Conservation (phyloP, 2,113 vertebrate species). For the Crypturellus undulatus region DNA sequence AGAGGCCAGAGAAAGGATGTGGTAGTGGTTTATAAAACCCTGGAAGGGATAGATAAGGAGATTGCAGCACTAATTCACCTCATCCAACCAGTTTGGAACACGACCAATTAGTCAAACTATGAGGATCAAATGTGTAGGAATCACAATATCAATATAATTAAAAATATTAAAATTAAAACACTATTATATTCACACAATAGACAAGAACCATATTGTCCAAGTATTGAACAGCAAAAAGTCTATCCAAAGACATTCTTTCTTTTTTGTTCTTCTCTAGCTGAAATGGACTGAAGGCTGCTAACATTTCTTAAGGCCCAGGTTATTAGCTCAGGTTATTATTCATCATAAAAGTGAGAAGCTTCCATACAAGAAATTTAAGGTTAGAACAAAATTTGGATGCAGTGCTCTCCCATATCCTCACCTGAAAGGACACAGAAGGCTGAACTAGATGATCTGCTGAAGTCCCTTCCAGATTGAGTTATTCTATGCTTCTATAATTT, state of each 20-base stretch:
- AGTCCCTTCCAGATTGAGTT: background rate
- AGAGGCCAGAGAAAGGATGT: background rate
- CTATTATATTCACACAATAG: background rate
- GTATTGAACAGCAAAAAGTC: background rate
- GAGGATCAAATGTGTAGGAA: background rate
- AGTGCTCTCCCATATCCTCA: background rate
- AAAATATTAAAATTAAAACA: background rate
- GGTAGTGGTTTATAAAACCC: background rate
- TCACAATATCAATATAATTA: rapidly evolving
- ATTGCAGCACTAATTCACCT: background rate
- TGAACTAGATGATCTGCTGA: background rate
- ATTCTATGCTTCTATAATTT: background rate
- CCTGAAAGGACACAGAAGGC: background rate
- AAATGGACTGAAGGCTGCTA: background rate
- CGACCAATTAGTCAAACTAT: background rate
- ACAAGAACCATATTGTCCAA: background rate
- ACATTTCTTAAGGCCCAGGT: background rate
- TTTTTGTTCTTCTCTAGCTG: background rate
- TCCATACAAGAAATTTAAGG: background rate
- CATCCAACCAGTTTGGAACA: background rate
- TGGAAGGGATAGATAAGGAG: background rate
- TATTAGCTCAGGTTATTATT: background rate
- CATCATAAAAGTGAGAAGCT: background rate
- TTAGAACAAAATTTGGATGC: background rate
- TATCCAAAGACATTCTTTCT: background rate